Evolutionary conservation across 2,888 invertebrate species (phyloP).

Genomic region (Agrochola lychnidis): DNA sequence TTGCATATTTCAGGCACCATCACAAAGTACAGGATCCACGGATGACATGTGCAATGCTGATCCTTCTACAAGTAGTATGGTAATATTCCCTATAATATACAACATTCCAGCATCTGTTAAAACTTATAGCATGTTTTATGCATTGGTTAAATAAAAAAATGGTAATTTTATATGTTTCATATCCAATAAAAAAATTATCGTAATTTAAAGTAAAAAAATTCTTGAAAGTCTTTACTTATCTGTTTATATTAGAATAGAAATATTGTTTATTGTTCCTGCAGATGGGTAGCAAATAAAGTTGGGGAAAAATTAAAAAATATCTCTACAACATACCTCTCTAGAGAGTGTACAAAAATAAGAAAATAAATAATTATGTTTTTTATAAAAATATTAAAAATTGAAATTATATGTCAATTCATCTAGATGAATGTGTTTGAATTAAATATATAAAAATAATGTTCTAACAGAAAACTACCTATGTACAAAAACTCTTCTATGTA

Average conservation of each 20-base stretch:
- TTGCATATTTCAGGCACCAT: slow-evolving; percentile 62
- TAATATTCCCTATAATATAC: slow-evolving; percentile 47
- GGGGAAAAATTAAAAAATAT: neutral
- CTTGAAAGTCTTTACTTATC: neutral
- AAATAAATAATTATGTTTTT: too few species aligned
- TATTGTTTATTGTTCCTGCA: neutral
- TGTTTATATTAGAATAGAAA: neutral
- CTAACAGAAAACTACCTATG: neutral
- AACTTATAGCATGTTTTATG: neutral
- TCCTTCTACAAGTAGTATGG: slow-evolving; percentile 72
- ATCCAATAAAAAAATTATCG: neutral
- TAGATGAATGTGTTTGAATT: too few species aligned
- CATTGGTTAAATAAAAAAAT: neutral
- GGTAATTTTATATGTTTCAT: neutral
- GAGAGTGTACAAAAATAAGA: neutral
- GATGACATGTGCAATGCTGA: slow-evolving; percentile 74
- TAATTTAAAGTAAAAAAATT: neutral
- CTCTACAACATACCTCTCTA: neutral
- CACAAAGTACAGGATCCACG: slow-evolving; percentile 68
- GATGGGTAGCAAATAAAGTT: neutral
- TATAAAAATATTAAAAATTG: too few species aligned
- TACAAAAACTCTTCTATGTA: too few species aligned
- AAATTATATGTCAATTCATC: too few species aligned
- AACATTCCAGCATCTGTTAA: neutral
- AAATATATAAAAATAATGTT: neutral